Percentiles rank a stretch among this genome's conserved stretches.
Evolutionary conservation across 1,140 invertebrate species (phyloP).

Genomic region (Lutraria rhynchaena): DNA sequence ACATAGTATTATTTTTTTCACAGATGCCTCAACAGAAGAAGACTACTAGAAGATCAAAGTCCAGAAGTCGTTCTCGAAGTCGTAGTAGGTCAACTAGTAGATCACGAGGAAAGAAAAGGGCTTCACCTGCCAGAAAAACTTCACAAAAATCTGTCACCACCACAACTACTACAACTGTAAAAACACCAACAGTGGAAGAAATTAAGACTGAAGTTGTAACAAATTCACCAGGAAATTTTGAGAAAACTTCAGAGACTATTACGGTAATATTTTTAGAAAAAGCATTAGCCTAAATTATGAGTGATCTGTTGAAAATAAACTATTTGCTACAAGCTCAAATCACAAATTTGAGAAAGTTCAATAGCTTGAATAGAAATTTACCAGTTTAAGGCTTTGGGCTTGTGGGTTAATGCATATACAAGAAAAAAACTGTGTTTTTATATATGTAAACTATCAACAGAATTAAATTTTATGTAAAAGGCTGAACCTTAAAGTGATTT

Average conservation of each 20-base stretch:
- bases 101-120: conserved; percentile 8
- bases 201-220: conserved; percentile 32
- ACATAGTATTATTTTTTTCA: no score
- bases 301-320: no score
- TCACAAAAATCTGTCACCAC: not conserved
- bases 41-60: not conserved
- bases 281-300: no score
- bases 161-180: conserved; percentile 1
- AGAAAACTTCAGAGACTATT: conserved; percentile 34
- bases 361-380: no score
- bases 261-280: conserved; percentile 38
- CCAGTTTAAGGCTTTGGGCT: no score
- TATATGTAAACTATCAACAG: no score
- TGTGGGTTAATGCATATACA: no score
- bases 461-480: no score
- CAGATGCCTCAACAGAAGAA: conserved; percentile 25
- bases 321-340: no score
- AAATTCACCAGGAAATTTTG: conserved; percentile 25
- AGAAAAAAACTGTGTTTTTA: no score
- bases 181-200: conserved; percentile 22
- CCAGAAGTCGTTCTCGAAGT: not conserved
- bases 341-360: no score
- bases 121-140: not conserved
- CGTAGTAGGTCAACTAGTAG: not conserved
- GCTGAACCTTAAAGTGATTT: no score